Conservation (phyloP, 2,888 invertebrate species). For the Epinotia nisella region DNA sequence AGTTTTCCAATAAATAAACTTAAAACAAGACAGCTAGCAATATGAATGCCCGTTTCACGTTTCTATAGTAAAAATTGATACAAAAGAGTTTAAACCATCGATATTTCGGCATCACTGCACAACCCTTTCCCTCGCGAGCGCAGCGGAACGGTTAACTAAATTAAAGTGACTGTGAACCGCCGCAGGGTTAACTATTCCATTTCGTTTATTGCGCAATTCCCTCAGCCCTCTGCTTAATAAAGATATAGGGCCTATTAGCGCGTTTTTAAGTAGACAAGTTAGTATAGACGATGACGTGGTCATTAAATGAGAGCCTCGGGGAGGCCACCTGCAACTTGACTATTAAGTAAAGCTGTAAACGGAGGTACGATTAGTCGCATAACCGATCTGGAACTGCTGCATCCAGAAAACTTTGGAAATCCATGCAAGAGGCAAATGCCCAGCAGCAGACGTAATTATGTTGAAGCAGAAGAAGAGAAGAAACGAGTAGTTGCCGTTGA, state of each 20-base stretch:
- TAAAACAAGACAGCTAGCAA: background rate
- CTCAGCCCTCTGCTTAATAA: slow-evolving; percentile 80
- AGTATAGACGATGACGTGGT: slow-evolving; percentile 22
- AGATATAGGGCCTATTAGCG: slow-evolving; percentile 81
- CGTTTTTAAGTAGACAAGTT: slow-evolving; percentile 63
- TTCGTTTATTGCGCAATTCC: slow-evolving; percentile 82
- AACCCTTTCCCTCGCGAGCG: slow-evolving; percentile 80
- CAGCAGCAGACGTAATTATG: too few relatives aligned
- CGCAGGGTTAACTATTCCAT: slow-evolving; percentile 84
- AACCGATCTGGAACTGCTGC: too few relatives aligned
- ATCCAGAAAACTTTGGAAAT: too few relatives aligned
- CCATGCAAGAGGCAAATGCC: too few relatives aligned
- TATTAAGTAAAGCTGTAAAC: background rate
- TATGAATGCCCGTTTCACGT: background rate
- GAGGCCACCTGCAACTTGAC: background rate
- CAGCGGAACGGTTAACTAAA: slow-evolving; percentile 83
- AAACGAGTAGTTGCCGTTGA: too few relatives aligned
- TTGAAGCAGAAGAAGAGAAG: too few relatives aligned
- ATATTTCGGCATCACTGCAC: slow-evolving; percentile 59
- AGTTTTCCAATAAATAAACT: too few relatives aligned
- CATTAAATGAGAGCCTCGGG: background rate
- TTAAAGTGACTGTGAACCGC: slow-evolving; percentile 84
- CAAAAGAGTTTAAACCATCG: slow-evolving; percentile 17
- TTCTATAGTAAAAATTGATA: background rate
- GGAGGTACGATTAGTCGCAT: too few relatives aligned